phyloP scores from a whole-genome alignment of 1,140 invertebrate species.

The Micrasema minimum region DNA sequence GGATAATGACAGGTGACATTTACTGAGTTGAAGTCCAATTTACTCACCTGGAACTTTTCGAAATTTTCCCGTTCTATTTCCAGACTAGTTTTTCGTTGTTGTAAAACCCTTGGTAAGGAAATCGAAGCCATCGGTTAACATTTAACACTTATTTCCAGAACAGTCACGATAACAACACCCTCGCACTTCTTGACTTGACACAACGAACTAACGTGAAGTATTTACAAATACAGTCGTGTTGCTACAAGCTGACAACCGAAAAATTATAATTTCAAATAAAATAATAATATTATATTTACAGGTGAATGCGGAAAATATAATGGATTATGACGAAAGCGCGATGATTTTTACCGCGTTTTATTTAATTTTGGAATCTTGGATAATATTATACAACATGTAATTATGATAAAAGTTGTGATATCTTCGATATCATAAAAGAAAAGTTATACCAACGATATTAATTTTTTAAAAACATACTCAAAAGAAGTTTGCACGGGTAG shows the following conservation, averaged over 20 bases:
- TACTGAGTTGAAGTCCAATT: constrained; percentile 7
- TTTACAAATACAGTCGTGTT: constrained; percentile 31
- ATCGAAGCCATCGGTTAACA: constrained; percentile 73
- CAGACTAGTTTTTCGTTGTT: constrained; percentile 77
- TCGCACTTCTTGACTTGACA: constrained; percentile 12
- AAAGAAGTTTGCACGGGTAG: too few relatives aligned
- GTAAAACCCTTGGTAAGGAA: constrained; percentile 76
- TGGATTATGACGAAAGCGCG: too few relatives aligned
- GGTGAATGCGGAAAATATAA: too few relatives aligned
- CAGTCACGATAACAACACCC: constrained; percentile 31
- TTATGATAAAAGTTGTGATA: too few relatives aligned
- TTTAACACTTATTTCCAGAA: constrained; percentile 35
- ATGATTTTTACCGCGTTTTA: too few relatives aligned
- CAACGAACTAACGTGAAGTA: constrained; percentile 40
- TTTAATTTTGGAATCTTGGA: too few relatives aligned
- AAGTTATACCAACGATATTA: too few relatives aligned
- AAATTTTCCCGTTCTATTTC: constrained; percentile 80
- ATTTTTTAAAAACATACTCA: too few relatives aligned
- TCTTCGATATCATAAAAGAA: too few relatives aligned
- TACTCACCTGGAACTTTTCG: constrained; percentile 78
- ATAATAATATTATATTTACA: too few relatives aligned
- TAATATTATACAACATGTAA: too few relatives aligned
- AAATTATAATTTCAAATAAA: background rate
- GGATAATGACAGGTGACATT: constrained; percentile 39
- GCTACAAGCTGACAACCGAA: constrained; percentile 4